Base-by-base conservation (phyloP, 2,797 vertebrate species). In the Mustela erminea region DNA sequence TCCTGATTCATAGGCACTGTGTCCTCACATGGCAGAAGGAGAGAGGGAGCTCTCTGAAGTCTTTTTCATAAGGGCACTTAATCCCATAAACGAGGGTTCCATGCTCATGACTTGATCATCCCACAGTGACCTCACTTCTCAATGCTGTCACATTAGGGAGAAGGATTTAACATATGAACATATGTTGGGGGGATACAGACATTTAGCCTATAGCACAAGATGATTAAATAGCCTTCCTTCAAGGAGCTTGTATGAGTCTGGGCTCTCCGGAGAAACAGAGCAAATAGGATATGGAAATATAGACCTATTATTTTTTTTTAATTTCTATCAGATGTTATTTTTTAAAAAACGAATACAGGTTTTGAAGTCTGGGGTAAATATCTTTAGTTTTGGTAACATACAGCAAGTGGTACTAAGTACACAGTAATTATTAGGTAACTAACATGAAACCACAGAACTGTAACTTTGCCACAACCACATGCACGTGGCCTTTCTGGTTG, bases 321-420 rank as follows among this genome's bases (percentile, higher is more conserved):
- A 14, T 54, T 54, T 13, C 32, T 20, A 35, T 54, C 32, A 23
- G 49, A 54, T 21, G 32, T 80, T 52, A 52, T 54, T 52, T 52
- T 58, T 52, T 80, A 23, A 23, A 15, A 78, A 80, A n/a, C 43
- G 9, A 75, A 49, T 29, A 75, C 27, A 49, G 25, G 4, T 75
- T 32, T 49, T 75, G 15, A 43, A 52, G 32, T 78, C 32, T 78
- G 75, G 32, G 49, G 11, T 35, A 78, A 78, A 54, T 54, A 54
- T 14, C 11, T 78, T 23, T 23, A n/a, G 46, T 99, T 78, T 99
- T 99, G 99, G 98, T 99, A 98, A 98, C 98, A 98, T 98, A 98
- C 98, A 99, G 98, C 98, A 99, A 98, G 98, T 99, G 99, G 98
- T 98, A 99, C 98, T 98, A 99, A 99, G 98, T 98, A 98, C 99